Base-by-base conservation (phyloP, 2,888 invertebrate genomes). In the Mythimna albipuncta region DNA sequence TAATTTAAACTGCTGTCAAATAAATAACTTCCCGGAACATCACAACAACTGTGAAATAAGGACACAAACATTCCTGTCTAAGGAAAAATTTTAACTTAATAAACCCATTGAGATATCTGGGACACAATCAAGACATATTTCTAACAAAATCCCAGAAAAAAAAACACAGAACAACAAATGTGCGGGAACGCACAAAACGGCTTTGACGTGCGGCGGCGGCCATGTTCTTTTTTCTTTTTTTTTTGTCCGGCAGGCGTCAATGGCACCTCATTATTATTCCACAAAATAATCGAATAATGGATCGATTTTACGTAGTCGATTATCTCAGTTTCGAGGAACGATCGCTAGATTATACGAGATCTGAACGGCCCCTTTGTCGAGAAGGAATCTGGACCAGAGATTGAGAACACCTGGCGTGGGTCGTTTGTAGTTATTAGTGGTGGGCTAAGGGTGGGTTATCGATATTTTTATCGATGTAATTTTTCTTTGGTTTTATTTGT, bases 201-300 rank as follows among this genome's bases (percentile, higher is more conserved):
- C 77, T 89, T 89, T 90, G 90, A 90, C 90, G 86, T 77, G 84
- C 87, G 86, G 84, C 87, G 86, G 84, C 87, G 86, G 89, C 89
- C 87, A 87, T 89, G 78, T 86, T 83, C 68, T 59, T 83, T 88
- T 84, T 85, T 83, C 86, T 83, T 87, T 86, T 86, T 84, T 86
- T 84, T 83, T 73, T 77, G 26, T 61, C 77, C 84, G 87, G 83
- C 88, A 85, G 87, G 89, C 91, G 91, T 93, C 92, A 92, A 93
- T 92, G 87, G 89, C 89, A 89, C 88, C 92, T 94, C 92, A 91
- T 94, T 94, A 94, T 94, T 93, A 93, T 93, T 91, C 93, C 88
- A 90, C 88, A 90, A 92, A 91, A 93, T 93, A 93, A 93, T 93
- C 91, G 85, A 86, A 86, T 85, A 93, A 92, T 88, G 89, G 89